phyloP scores from a whole-genome alignment of 2,888 invertebrate genomes.

The Mantis religiosa region DNA sequence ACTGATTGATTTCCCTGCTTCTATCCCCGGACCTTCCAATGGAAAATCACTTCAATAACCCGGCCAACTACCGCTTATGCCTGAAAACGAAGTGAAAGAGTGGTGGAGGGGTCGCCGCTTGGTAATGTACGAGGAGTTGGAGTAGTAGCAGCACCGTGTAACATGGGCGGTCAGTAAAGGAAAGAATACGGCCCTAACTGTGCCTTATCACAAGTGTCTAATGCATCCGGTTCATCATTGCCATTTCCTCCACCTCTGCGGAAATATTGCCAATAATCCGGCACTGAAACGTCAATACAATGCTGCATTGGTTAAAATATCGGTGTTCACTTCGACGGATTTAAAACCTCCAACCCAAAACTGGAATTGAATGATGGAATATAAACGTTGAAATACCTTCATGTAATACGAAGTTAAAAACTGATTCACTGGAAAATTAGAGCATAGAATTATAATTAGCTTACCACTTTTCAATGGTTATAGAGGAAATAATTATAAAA shows the following conservation, averaged over 20 bases:
- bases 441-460: too few species aligned
- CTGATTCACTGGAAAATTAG: too few species aligned
- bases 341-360: too few species aligned
- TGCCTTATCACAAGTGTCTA: neutral
- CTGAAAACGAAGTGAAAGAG: neutral
- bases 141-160: neutral
- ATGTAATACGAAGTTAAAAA: too few species aligned
- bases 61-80: neutral
- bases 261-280: neutral
- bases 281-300: neutral
- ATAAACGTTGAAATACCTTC: too few species aligned
- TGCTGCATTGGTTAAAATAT: too few species aligned
- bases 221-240: neutral
- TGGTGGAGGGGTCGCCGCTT: neutral
- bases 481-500: too few species aligned
- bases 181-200: neutral
- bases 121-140: neutral
- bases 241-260: neutral
- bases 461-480: too few species aligned
- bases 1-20: conserved; percentile 7
- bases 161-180: neutral
- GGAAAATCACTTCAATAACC: conserved; percentile 10
- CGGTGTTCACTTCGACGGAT: too few species aligned
- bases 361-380: too few species aligned
- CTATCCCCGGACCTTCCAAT: neutral